Base-by-base conservation (phyloP, 2,888 invertebrate genomes). In the Phortica okadai region DNA sequence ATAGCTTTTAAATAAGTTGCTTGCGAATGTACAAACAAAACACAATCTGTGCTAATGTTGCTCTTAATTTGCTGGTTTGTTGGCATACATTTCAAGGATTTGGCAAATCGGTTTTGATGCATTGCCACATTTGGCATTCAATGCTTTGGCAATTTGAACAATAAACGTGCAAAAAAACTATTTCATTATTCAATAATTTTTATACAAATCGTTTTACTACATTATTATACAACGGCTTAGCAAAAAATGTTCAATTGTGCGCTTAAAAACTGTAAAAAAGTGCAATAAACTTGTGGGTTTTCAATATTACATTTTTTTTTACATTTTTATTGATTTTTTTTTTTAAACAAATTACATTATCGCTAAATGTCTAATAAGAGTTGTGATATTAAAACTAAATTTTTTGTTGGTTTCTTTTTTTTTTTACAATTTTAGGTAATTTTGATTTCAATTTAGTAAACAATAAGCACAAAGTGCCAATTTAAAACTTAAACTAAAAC, bases 231-330 rank as follows among this genome's bases (percentile, higher is more conserved):
- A 33, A 33, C 33, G 33, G 33, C 33, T 33, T 33, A 33, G 33
- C 33, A 33, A 33, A 33, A 33, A 33, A 33, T 33, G 33, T 33
- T 33, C 33, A 33, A 33, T 62, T 59, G 42, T 54, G 44, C 11
- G 58, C 41, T 66, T 54, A 77, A 25, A 67, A 78, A 67, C 75
- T 73, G 56, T 76, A 73, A 77, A 79, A 70, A 84, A 85, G 86
- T 84, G 85, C 83, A 84, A 72, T 45, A 72, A 72, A 82, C 77
- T 79, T 83, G 69, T 76, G 77, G 76, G 80, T 79, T 21, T 74
- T 82, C 76, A 69, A 21, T 69, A 50, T 4, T 72, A 45, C 7
- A 72, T 54, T 11, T 21, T 72, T 72, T 72, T 25, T 54, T 64
- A 54, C 11, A 58, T 70, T 54, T 56, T 56, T 72, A 5, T 54